These are phyloP conservation scores for Trachops cirrhosus DNA, from an alignment of 2,797 vertebrate genomes.

Conservation along the genomic window DNA sequence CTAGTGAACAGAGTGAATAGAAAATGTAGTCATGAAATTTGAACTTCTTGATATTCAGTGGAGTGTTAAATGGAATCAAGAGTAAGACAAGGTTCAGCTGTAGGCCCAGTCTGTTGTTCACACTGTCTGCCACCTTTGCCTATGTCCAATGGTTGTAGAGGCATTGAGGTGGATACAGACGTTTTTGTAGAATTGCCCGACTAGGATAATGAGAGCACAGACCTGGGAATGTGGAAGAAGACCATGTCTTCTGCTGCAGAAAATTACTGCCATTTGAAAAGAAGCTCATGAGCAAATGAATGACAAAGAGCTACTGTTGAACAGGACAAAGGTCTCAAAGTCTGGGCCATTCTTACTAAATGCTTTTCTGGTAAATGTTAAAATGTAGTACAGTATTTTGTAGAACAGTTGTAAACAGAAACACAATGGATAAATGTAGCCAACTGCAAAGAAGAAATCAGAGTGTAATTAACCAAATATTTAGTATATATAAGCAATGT, in stretches of 20 bases:
- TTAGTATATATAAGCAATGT: neutral
- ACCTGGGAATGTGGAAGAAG: neutral
- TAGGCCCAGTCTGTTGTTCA: neutral
- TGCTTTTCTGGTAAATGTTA: neutral
- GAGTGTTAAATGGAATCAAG: neutral
- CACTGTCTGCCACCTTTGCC: neutral
- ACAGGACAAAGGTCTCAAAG: neutral
- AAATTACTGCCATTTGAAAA: neutral
- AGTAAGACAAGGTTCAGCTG: neutral
- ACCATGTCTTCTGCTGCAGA: neutral
- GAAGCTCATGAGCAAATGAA: neutral
- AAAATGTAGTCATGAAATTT: neutral
- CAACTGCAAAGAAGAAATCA: neutral
- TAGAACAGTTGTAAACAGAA: neutral
- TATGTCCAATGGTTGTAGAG: neutral
- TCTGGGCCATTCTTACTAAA: neutral
- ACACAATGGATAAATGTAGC: neutral
- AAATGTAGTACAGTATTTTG: neutral
- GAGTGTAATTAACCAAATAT: neutral
- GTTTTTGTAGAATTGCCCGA: neutral
- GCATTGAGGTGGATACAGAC: neutral
- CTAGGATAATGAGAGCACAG: neutral
- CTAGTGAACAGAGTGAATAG: neutral
- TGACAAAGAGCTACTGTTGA: neutral
- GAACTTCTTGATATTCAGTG: neutral